Base-by-base conservation (phyloP, 2,888 invertebrate genomes). In the Chymomyza procnemis region DNA sequence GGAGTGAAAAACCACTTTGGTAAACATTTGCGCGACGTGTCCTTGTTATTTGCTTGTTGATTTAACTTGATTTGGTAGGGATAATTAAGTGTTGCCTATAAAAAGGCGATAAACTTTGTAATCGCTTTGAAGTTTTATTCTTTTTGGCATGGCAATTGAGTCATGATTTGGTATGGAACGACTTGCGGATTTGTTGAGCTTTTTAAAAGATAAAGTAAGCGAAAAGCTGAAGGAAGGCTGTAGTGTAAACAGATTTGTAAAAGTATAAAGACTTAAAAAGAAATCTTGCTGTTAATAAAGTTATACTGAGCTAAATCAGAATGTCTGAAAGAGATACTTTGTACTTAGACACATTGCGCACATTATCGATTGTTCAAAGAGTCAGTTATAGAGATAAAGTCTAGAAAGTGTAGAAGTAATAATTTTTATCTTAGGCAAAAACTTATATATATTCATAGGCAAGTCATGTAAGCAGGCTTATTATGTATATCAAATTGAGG, bases 11-110 rank as follows among this genome's bases (percentile, higher is more conserved):
- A 72, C 48, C 72, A 9, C 54, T 54, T 54, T 54, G 19, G 52
- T 65, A 70, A 65, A 58, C 57, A 62, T 67, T 64, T 64, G 63
- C 58, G 41, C 54, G 61, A 73, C 21, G 54, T 54, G 54, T 54
- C 19, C 19, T 16, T 14, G 54, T 18, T n/a, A 56, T 26, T 5
- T 26, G 56, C 56, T 30, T 16, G 16, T 18, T 64, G 69, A 67
- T 82, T 73, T 72, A 76, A 41, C 34, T 41, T 41, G 19, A 84
- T 81, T 80, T 80, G 71, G 75, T 83, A 72, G 67, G 75, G 72
- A 75, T 80, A 69, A 83, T 74, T 75, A 60, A 60, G 19, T 54
- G 73, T 68, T 69, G 67, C 60, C 52, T 62, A 75, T 75, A 66
- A 78, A 66, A 61, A 58, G 30, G 56, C 48, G 41, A 66, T 60